Evolutionary conservation across 1,140 invertebrate genomes (phyloP), one percentile per base, ranked within the genome.

Genomic region (Kradibia gibbosae): DNA sequence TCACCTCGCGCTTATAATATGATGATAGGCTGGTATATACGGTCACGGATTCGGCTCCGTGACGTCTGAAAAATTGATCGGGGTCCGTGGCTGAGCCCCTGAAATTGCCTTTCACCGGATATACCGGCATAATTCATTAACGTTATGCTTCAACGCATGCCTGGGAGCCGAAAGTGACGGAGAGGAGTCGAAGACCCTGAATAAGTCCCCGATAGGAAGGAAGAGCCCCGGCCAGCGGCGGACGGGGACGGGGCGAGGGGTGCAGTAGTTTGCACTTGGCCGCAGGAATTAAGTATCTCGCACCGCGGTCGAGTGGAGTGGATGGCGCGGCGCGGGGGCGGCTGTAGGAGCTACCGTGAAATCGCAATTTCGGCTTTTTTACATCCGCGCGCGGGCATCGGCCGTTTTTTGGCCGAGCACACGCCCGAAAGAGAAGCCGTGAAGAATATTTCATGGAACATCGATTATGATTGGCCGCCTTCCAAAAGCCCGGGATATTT

Each of bases 21-120:
- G 42, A 39, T n/a, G 50, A 11, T 34, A 3, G 22, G 5, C 15
- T 36, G 34, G 53, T 78, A 71, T 42, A 67, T 13, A 42, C 55
- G 25, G 77, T 42, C 48, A 78, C 78, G 73, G 78, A 83, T 83
- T 77, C 62, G 79, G 67, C 72, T 85, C 36, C 48, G 71, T 81
- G 79, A 65, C 83, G 83, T 83, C 84, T 84, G 78, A 85, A 85
- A 87, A 85, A 85, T 85, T 86, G 82, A 86, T 86, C 85, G 82
- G 34, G 36, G n/a, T 22, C 13, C 13, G 39, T n/a, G 55, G 36
- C 39, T 4, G 20, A 34, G 76, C 76, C 82, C 78, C 82, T 80
- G 83, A 86, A 87, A 85, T 86, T 86, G 84, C 87, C 87, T 86
- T 88, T 87, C 86, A 86, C 87, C 87, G 87, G 87, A 87, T 85